Evolutionary conservation across 1,140 invertebrate genomes (phyloP).

Genomic region (Cyphomyrmex costatus): DNA sequence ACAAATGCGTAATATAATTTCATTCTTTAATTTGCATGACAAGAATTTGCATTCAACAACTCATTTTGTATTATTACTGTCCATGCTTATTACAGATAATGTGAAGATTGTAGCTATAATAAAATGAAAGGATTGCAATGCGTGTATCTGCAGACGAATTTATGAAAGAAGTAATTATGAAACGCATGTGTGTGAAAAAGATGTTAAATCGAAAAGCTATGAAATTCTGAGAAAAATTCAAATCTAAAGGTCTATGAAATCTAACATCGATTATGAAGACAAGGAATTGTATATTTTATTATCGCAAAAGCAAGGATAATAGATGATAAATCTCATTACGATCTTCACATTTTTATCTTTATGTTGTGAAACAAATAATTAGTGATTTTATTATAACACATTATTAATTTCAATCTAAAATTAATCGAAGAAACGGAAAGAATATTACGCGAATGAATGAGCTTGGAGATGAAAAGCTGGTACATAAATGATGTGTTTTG

Average conservation of each 20-base stretch:
- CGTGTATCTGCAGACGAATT: background rate
- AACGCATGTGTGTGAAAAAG: background rate
- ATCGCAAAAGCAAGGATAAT: background rate
- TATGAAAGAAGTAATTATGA: background rate
- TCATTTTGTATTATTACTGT: constrained; percentile 1
- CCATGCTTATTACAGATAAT: constrained; percentile 30
- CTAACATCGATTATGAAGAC: background rate
- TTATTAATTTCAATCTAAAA: background rate
- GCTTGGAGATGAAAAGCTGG: background rate
- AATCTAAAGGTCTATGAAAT: background rate
- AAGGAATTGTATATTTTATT: background rate
- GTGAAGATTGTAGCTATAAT: background rate
- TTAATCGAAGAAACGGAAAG: background rate
- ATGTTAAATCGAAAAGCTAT: background rate
- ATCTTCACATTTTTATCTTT: background rate
- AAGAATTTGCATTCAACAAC: background rate
- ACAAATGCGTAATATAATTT: background rate
- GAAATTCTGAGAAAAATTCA: background rate
- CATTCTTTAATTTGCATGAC: background rate
- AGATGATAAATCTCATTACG: background rate
- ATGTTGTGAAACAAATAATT: background rate
- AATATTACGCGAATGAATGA: background rate
- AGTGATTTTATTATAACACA: background rate
- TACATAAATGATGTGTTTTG: constrained; percentile 41
- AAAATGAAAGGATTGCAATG: background rate